Evolutionary conservation across 2,888 invertebrate genomes (phyloP).

Genomic region (Pterostichus madidus): DNA sequence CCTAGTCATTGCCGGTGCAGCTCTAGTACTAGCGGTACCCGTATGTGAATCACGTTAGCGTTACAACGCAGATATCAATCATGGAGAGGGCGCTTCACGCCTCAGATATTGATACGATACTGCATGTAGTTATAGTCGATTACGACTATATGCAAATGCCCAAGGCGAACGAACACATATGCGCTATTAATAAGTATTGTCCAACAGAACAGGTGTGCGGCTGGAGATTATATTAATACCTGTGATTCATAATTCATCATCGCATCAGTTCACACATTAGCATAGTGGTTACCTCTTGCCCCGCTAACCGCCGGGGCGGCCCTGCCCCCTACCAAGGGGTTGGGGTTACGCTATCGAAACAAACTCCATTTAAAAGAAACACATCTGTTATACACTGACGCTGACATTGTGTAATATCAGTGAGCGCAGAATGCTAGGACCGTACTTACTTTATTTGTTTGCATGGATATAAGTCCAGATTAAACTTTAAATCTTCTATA

Average conservation of each 20-base stretch:
- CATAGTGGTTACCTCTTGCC: constrained; percentile 66
- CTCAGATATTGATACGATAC: constrained; percentile 17
- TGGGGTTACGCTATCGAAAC: constrained; percentile 60
- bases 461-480: not conserved
- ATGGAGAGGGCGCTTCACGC: not conserved
- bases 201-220: constrained; percentile 70
- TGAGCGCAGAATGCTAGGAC: not conserved
- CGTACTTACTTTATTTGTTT: constrained; percentile 10
- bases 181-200: constrained; percentile 58
- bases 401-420: constrained; percentile 30
- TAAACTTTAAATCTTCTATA: not conserved
- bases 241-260: constrained; percentile 72
- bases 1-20: too few relatives aligned
- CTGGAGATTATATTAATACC: constrained; percentile 70
- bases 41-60: constrained; percentile 12
- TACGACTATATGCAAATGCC: constrained; percentile 47
- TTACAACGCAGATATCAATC: constrained; percentile 6
- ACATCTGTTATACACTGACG: constrained; percentile 57
- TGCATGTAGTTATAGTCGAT: not conserved
- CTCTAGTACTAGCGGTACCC: not conserved
- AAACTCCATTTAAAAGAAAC: constrained; percentile 57
- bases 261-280: constrained; percentile 71
- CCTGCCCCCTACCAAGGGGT: constrained; percentile 1
- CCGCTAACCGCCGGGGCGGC: constrained; percentile 5
- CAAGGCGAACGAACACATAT: constrained; percentile 46